These are phyloP conservation scores for Stenopsyche tienmushanensis DNA, from an alignment of 1,140 invertebrate genomes.

Conservation along the genomic window DNA sequence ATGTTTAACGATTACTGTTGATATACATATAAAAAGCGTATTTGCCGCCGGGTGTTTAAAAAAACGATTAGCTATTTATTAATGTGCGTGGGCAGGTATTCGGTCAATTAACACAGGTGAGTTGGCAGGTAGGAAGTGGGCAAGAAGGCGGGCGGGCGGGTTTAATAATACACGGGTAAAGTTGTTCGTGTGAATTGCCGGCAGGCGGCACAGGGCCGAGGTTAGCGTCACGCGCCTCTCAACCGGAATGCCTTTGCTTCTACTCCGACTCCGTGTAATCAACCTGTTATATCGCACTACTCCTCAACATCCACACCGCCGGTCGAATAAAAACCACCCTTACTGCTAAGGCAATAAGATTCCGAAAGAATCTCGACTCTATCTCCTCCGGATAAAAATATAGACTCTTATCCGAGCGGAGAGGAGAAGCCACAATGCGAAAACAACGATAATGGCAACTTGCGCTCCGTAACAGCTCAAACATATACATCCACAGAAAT, in stretches of 20 bases:
- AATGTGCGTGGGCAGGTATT: slow-evolving; percentile 16
- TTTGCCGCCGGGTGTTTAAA: slow-evolving; percentile 7
- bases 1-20: slow-evolving; percentile 10
- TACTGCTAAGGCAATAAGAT: no score
- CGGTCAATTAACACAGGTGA: slow-evolving; percentile 23
- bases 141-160: neutral
- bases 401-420: no score
- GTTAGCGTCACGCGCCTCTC: slow-evolving; percentile 10
- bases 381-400: no score
- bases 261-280: neutral
- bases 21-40: neutral
- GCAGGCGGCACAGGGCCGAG: neutral
- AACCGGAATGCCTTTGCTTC: neutral
- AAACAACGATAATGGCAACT: no score
- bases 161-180: neutral
- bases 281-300: neutral
- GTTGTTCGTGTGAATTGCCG: slow-evolving; percentile 15
- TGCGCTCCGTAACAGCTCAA: no score
- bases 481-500: no score
- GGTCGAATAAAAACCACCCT: no score
- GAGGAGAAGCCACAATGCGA: no score
- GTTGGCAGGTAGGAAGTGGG: slow-evolving; percentile 19
- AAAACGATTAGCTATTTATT: slow-evolving; percentile 23
- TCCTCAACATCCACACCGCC: no score
- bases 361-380: no score